Evolutionary conservation across 2,888 invertebrate genomes (phyloP), one percentile per base, ranked within the genome.

Genomic region (Erebia ligea): DNA sequence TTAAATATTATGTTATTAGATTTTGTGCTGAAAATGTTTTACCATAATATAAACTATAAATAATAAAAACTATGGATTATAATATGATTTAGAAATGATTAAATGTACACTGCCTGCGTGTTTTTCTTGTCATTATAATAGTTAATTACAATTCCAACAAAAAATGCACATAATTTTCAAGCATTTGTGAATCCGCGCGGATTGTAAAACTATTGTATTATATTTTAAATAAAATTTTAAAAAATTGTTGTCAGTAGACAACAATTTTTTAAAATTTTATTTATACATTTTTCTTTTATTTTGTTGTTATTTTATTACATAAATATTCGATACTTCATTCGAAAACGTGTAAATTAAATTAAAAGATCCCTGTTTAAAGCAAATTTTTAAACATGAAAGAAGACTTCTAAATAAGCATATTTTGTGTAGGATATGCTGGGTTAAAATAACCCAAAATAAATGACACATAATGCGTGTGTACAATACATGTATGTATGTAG

Each of bases 11-110:
- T 76, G 75, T 69, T 73, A 78, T 78, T 74, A 72, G 67, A 78
- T 77, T 81, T 82, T 83, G 82, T 84, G 84, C 83, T 77, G 73
- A 80, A 65, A 74, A 77, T 70, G 61, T 9, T 10, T 19, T 65
- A 64, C 4, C 56, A 58, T 21, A 67, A 25, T 10, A 11, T 21
- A 58, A 69, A 62, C 21, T 69, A 69, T 21, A 52, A 64, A 67
- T 63, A 21, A 62, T 21, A 21, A 62, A 19, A 21, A 62, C 8
- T 17, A 5, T 42, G 17, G 34, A 11, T 10, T 42, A 34, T 25
- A 11, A 25, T 19, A 8, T 61, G 19, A 61, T 61, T 42, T 6
- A 19, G 42, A 61, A 42, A 42, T 21, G 10, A 45, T 5, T 17
- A 4, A 21, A 19, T 19, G 11, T 19, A 61, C 61, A 61, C 61